These are phyloP conservation scores for Rhinogobius similis DNA, from an alignment of 2,113 vertebrate species.

Conservation along the genomic window DNA sequence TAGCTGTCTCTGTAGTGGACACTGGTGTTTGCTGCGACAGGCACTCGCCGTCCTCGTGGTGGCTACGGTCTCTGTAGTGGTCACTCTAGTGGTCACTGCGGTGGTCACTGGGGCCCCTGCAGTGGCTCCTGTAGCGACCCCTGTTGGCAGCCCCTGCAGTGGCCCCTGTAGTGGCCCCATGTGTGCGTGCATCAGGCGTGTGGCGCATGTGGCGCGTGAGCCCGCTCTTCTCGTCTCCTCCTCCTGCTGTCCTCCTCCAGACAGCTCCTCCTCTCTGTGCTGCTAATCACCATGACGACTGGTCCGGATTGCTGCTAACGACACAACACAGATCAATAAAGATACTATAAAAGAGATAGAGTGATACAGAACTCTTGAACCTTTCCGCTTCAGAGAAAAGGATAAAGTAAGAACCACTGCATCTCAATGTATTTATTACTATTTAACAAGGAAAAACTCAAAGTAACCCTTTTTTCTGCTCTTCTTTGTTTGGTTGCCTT, in stretches of 20 bases:
- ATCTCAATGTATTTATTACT: slow-evolving; percentile 89
- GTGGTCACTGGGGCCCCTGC: too few relatives aligned
- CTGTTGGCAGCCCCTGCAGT: too few relatives aligned
- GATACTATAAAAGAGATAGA: slow-evolving; percentile 77
- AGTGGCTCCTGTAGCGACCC: too few relatives aligned
- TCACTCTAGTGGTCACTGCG: too few relatives aligned
- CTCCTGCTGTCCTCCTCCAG: slow-evolving; percentile 77
- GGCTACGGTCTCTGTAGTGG: not conserved
- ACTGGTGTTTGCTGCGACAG: too few relatives aligned
- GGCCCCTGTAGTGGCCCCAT: not conserved
- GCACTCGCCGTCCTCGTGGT: too few relatives aligned
- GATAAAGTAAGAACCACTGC: slow-evolving; percentile 84
- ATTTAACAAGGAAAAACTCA: slow-evolving; percentile 83
- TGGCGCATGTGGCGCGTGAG: not conserved
- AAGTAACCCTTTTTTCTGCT: slow-evolving; percentile 81
- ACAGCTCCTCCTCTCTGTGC: slow-evolving; percentile 82
- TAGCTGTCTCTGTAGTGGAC: not conserved
- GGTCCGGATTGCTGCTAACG: slow-evolving; percentile 86
- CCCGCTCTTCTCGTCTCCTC: slow-evolving; percentile 51
- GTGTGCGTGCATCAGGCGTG: not conserved
- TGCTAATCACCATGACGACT: slow-evolving; percentile 83
- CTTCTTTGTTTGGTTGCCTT: slow-evolving; percentile 80
- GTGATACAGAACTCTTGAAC: slow-evolving; percentile 80
- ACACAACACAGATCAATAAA: slow-evolving; percentile 85
- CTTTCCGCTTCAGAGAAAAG: slow-evolving; percentile 84